phyloP scores from a whole-genome alignment of 2,888 invertebrate genomes.

The Leucania comma region DNA sequence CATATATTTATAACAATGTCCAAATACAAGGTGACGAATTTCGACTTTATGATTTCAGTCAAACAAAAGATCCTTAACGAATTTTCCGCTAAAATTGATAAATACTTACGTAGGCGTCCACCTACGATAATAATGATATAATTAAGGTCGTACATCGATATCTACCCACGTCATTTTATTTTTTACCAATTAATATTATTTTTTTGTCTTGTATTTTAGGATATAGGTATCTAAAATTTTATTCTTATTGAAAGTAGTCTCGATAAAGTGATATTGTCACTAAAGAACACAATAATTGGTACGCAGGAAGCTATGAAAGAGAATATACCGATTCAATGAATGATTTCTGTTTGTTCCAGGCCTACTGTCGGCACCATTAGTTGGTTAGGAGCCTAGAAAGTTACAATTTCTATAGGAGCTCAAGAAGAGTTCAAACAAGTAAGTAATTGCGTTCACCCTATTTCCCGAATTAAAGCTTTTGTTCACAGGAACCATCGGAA shows the following conservation, averaged over 20 bases:
- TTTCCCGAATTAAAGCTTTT: slow-evolving; percentile 68
- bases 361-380: slow-evolving; percentile 81
- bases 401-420: slow-evolving; percentile 89
- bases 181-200: slow-evolving; percentile 5
- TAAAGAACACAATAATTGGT: slow-evolving; percentile 15
- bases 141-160: slow-evolving; percentile 13
- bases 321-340: slow-evolving; percentile 5
- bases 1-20: slow-evolving; percentile 39
- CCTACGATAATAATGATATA: slow-evolving; percentile 38
- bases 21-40: slow-evolving; percentile 11
- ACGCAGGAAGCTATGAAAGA: slow-evolving; percentile 4
- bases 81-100: slow-evolving; percentile 18
- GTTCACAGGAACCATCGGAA: slow-evolving; percentile 71
- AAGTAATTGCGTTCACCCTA: slow-evolving; percentile 80
- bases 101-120: slow-evolving; percentile 40
- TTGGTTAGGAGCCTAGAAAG: slow-evolving; percentile 87
- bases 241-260: slow-evolving; percentile 13
- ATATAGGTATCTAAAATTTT: background rate
- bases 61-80: slow-evolving; percentile 2
- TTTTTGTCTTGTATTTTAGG: background rate
- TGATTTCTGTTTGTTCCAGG: slow-evolving; percentile 82
- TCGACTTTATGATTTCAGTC: slow-evolving; percentile 3
- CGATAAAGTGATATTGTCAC: slow-evolving; percentile 38
- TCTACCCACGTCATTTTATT: slow-evolving; percentile 31
- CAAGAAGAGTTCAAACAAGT: slow-evolving; percentile 89